Base-by-base conservation (phyloP, 2,797 vertebrate species). In the Sebastes itinus region DNA sequence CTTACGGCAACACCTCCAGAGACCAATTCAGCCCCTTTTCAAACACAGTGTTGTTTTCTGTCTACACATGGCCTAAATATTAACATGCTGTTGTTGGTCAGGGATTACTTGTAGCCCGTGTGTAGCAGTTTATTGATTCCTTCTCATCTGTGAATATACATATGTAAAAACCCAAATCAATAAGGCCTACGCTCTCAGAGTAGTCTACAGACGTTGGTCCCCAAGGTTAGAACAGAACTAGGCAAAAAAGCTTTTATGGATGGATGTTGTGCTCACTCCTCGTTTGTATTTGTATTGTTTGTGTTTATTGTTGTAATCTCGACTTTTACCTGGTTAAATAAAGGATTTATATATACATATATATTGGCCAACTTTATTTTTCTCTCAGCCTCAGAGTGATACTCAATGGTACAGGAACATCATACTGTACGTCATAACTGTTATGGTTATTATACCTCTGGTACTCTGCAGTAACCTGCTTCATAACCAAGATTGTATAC, bases 401-500 rank as follows among this genome's bases (percentile, higher is more conserved):
- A 32, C 64, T 83, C 23, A 33, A 4, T 42, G 49, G 42, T 27
- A 38, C 25, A 42, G 22, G 46, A 67, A 25, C 30, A 42, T 73
- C n/a, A 60, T 6, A 6, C 70, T 33, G 3, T 60, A 52, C 11
- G 27, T 66, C 27, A 32, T 11, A 49, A 30, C 56, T 38, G n/a
- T 74, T 70, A 27, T 58, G 38, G 68, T 80, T 77, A 72, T 75
- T 67, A 49, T 59, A 72, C 68, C 76, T 72, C 67, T 70, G 65
- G 35, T 66, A 10, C 78, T 7, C 77, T 52, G 56, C 33, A 77
- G 59, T 35, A 55, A 70, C 20, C 65, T 61, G 46, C 42, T 52
- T 75, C 68, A 76, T 80, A 67, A 74, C 49, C 28, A 46, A 30
- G 3, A 27, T 9, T 78, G 32, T 58, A 54, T 33, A 63, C 63